phyloP scores from a whole-genome alignment of 2,888 invertebrate genomes.

The Aspidapion aeneum region DNA sequence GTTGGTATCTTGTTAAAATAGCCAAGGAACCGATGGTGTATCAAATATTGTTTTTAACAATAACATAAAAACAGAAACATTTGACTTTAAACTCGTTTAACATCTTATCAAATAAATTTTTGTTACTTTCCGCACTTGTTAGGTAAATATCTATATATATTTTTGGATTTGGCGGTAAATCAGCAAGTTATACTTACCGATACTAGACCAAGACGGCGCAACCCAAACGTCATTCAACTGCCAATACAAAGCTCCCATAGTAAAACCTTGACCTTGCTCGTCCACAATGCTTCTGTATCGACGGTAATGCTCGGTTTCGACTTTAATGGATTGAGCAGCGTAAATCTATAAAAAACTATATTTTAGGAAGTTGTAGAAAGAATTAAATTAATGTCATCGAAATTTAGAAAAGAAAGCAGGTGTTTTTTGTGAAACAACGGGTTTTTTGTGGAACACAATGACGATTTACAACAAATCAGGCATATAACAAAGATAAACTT shows the following conservation, averaged over 20 bases:
- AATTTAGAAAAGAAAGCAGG: neutral
- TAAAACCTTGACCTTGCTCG: constrained; percentile 59
- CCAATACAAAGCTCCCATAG: constrained; percentile 98
- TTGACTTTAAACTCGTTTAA: too few species aligned
- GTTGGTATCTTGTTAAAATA: too few species aligned
- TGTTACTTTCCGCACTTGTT: too few species aligned
- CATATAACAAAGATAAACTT: too few species aligned
- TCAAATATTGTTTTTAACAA: too few species aligned
- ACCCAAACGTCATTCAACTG: constrained; percentile 98
- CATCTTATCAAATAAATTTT: too few species aligned
- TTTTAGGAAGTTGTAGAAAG: too few species aligned
- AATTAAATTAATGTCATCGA: too few species aligned
- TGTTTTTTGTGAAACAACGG: neutral
- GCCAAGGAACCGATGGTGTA: too few species aligned
- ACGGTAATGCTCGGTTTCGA: constrained; percentile 78
- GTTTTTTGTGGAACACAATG: neutral
- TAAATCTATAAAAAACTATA: constrained; percentile 62
- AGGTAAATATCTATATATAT: too few species aligned
- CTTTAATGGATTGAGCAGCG: constrained; percentile 86
- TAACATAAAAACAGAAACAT: too few species aligned
- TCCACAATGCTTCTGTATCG: constrained; percentile 44
- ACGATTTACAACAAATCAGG: too few species aligned
- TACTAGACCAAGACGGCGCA: constrained; percentile 93
- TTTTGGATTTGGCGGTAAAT: neutral
- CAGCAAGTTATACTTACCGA: constrained; percentile 53